Base-by-base conservation (phyloP, 1,140 invertebrate species). In the Tetranychus urticae region DNA sequence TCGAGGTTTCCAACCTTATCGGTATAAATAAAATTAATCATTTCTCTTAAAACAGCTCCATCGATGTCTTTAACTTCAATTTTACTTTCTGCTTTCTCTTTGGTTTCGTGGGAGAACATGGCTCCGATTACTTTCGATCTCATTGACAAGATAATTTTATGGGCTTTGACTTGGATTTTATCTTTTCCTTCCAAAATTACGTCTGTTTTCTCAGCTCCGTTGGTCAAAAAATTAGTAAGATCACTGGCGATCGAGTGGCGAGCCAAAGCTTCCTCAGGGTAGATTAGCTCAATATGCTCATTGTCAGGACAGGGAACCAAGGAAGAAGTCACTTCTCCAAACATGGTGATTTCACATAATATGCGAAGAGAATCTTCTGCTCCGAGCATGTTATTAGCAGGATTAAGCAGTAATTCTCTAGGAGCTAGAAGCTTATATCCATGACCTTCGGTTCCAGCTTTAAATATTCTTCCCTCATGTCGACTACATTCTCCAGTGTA, bases 1-100 rank as follows among this genome's bases (percentile, higher is more conserved):
- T 96, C 90, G 62, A 97, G 76, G 73, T 92, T 92, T 55, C 86
- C 82, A 55, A 89, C 86, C 72, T 88, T 87, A 45, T 90, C 92
- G 31, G 92, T 97, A 56, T 62, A 62, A 14, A 63, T 60, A 23
- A 62, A 63, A 6, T 42, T n/a, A 34, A 63, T 31, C 62, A 63
- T 63, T 35, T 55, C 47, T 10, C 23, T 23, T 10, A 63, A 5
- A n/a, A 60, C 59, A n/a, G 52, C 59, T 23, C 47, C 62, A 39
- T 61, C 58, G n/a, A 63, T 23, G 33, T 63, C 62, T 47, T 42
- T 12, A 34, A 63, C 56, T 14, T 64, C 57, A 23, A 61, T 45
- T 12, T 34, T 14, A 33, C 63, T 66, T 12, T 23, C 56, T 33
- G 33, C 47, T 56, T 61, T 63, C 48, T 65, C 64, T 31, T 55